Base-by-base conservation (phyloP, 2,888 invertebrate genomes). In the Euplexia lucipara region DNA sequence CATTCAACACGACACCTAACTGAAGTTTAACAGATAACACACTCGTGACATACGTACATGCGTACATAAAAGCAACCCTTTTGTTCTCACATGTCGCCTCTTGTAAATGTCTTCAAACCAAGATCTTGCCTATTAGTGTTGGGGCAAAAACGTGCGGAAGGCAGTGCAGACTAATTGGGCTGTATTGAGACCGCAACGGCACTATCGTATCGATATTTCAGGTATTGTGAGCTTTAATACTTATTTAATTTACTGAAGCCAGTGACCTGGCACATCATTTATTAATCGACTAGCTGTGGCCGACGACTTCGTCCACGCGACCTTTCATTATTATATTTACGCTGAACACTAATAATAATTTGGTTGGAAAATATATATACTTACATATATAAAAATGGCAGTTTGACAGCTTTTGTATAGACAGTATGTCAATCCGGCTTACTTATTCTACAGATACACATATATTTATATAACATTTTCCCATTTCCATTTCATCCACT, bases 101-200 rank as follows among this genome's bases (percentile, higher is more conserved):
- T 60, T 90, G 83, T 91, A 91, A 91, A 91, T 75, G 87, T 83
- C 83, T 84, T 83, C 72, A 76, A 83, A 76, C 75, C 80, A 85
- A 88, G 89, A 90, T 89, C 90, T 90, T 89, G 92, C 92, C 92
- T 91, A 92, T 92, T 93, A 92, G 92, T 87, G 91, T 88, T 85
- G 83, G 89, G 87, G 91, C 91, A 92, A 92, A 93, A 92, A 91
- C 93, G 93, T 93, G 93, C 93, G 92, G 93, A 93, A 93, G 92
- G 92, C 90, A 88, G 88, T 78, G 80, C 85, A 82, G 89, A 91
- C 93, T 93, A 93, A 93, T 93, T 93, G 93, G 93, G 86, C 87
- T 83, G 90, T 90, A 93, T 92, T 93, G 92, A 92, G 91, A 90
- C 91, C 88, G 84, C 89, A 88, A 78, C 70, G 81, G 76, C 82